Percentiles rank a stretch among this genome's conserved stretches.
Conservation (phyloP, 2,113 vertebrate genomes). For the Etia nguti region DNA sequence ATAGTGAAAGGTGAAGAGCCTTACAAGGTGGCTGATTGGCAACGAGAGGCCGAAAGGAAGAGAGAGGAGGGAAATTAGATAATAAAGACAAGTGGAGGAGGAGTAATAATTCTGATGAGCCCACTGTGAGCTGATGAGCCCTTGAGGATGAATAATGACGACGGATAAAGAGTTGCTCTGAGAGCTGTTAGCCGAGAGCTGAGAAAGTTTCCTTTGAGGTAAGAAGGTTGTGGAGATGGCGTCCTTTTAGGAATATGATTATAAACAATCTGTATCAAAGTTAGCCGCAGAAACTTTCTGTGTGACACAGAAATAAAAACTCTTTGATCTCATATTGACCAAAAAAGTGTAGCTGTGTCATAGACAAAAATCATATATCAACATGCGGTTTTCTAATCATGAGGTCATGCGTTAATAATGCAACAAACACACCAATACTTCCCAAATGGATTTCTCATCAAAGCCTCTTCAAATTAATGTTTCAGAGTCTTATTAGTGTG, state of each 20-base stretch:
- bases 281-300: not conserved
- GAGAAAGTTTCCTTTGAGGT: constrained; percentile 40
- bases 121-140: constrained; percentile 55
- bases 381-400: constrained; percentile 24
- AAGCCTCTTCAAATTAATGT: constrained; percentile 63
- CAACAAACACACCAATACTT: constrained; percentile 58
- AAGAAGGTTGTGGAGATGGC: not conserved
- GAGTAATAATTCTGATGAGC: constrained; percentile 63
- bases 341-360: not conserved
- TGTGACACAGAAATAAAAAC: not conserved
- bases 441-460: constrained; percentile 61
- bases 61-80: constrained; percentile 51
- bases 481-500: constrained; percentile 55
- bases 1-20: constrained; percentile 22
- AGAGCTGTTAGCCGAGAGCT: constrained; percentile 3
- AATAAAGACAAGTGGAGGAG: constrained; percentile 60
- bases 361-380: constrained; percentile 30
- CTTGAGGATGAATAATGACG: constrained; percentile 54
- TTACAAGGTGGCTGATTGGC: constrained; percentile 46
- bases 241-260: not conserved
- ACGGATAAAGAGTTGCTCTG: constrained; percentile 10
- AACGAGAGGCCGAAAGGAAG: constrained; percentile 27
- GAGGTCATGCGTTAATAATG: constrained; percentile 67
- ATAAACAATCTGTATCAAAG: not conserved
- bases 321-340: not conserved